Evolutionary conservation across 2,113 vertebrate genomes (phyloP), one percentile per base, ranked within the genome.

Genomic region (Oophaga pumilio): DNA sequence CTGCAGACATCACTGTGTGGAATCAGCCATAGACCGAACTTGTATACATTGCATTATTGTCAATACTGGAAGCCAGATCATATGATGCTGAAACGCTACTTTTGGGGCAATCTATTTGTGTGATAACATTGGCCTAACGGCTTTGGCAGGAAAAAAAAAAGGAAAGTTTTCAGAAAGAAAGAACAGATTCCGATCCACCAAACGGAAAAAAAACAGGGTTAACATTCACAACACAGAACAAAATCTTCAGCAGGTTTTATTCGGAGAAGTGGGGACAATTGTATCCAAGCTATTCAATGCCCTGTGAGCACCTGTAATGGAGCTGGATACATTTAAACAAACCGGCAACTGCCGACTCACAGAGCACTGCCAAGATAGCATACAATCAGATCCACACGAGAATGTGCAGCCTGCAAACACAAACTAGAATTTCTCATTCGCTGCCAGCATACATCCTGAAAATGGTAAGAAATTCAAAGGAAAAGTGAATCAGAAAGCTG

Each of bases 171-270:
- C 89, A 91, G 92, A 73, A 92, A 91, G 91, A 93, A 93, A 89
- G 86, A 90, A 92, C 89, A 93, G 88, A 94, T 90, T 91, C 89
- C 93, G 89, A 91, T 90, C 87, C 92, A 93, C 91, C 92, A 89
- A 90, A 86, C 28, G 49, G 86, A 90, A 91, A 73, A 71, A 59
- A n/a, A 43, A 22, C n/a, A n/a, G n/a, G 50, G 9, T n/a, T 15
- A 84, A n/a, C 2, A 60, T 62, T 81, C 10, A 52, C 13, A 82
- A 52, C n/a, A 73, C 24, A 85, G 1, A 71, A 85, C 8, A 74
- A 71, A 59, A 57, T 59, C 22, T 0, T n/a, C 18, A 24, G 20
- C 22, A 53, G 18, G 8, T 57, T 69, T 52, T 10, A 57, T 26
- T 53, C 17, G 17, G 22, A 76, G 20, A 20, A 13, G 26, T 24